These are phyloP conservation scores for Manacus vitellinus DNA, from an alignment of 2,113 vertebrate genomes.

Conservation along the genomic window DNA sequence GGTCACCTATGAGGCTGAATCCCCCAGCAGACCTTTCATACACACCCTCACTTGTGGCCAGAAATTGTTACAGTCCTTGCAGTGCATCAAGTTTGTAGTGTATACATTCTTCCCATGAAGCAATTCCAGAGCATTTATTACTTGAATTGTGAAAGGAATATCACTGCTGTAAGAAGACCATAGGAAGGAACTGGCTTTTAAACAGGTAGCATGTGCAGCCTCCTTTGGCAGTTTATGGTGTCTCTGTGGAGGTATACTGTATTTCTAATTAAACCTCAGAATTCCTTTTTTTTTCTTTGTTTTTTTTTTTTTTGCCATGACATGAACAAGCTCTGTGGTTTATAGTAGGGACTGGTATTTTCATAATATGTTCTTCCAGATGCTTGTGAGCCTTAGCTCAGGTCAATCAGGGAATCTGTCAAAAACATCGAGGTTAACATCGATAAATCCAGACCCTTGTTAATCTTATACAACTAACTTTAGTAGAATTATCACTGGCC, in stretches of 20 bases:
- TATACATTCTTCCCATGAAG: background rate
- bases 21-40: background rate
- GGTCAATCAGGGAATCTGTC: background rate
- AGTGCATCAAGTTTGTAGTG: background rate
- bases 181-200: background rate
- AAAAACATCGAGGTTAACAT: background rate
- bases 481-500: background rate
- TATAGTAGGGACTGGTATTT: background rate
- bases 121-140: background rate
- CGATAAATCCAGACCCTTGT: background rate
- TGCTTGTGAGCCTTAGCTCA: background rate
- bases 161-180: background rate
- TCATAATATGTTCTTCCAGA: background rate
- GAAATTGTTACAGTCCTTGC: background rate
- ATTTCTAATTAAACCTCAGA: background rate
- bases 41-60: accelerated
- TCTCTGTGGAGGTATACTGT: background rate
- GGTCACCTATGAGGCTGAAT: background rate
- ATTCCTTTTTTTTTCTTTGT: background rate
- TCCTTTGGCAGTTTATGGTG: background rate
- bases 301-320: background rate
- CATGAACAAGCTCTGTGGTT: background rate
- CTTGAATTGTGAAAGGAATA: background rate
- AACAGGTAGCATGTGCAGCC: background rate
- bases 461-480: background rate